A percentile compares a stretch with the other conserved stretches of the same genome.
Evolutionary conservation across 2,888 invertebrate genomes (phyloP).

Genomic region (Polylopha cassiicola): DNA sequence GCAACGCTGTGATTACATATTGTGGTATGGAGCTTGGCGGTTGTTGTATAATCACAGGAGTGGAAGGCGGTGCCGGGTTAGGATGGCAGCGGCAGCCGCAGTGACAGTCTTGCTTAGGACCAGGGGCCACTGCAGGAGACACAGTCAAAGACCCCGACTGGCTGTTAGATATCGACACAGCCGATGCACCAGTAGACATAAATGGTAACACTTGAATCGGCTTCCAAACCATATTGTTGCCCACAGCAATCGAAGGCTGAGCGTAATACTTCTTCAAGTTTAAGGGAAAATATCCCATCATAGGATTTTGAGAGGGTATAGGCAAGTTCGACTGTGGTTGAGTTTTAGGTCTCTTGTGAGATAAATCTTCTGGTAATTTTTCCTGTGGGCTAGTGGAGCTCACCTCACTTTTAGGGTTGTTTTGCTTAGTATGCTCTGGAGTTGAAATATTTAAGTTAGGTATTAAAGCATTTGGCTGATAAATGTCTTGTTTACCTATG

Average conservation of each 20-base stretch:
- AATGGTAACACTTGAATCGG: slow-evolving; percentile 39
- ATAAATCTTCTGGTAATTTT: slow-evolving; percentile 36
- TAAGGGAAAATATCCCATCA: slow-evolving; percentile 24
- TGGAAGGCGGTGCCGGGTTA: slow-evolving; percentile 15
- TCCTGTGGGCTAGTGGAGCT: slow-evolving; percentile 21
- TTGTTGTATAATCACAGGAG: slow-evolving; percentile 23
- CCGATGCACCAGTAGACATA: slow-evolving; percentile 30
- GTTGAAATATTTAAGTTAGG: no score
- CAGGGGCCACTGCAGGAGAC: slow-evolving; percentile 22
- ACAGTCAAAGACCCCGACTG: slow-evolving; percentile 20
- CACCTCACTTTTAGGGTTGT: slow-evolving; percentile 5
- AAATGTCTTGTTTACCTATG: slow-evolving; percentile 17
- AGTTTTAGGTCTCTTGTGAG: slow-evolving; percentile 23
- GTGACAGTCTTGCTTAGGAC: slow-evolving; percentile 23
- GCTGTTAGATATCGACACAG: slow-evolving; percentile 23
- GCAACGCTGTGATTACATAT: slow-evolving; percentile 43
- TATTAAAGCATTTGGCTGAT: no score
- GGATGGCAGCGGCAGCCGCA: slow-evolving; percentile 51
- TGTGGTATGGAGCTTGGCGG: slow-evolving; percentile 33
- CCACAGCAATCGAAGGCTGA: slow-evolving; percentile 34
- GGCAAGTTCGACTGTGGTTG: slow-evolving; percentile 8
- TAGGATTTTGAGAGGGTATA: slow-evolving; percentile 1
- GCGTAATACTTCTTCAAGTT: slow-evolving; percentile 38
- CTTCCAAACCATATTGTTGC: slow-evolving; percentile 46
- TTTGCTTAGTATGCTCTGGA: neutral